Evolutionary conservation across 2,888 invertebrate genomes (phyloP).

Genomic region (Acleris laterana): DNA sequence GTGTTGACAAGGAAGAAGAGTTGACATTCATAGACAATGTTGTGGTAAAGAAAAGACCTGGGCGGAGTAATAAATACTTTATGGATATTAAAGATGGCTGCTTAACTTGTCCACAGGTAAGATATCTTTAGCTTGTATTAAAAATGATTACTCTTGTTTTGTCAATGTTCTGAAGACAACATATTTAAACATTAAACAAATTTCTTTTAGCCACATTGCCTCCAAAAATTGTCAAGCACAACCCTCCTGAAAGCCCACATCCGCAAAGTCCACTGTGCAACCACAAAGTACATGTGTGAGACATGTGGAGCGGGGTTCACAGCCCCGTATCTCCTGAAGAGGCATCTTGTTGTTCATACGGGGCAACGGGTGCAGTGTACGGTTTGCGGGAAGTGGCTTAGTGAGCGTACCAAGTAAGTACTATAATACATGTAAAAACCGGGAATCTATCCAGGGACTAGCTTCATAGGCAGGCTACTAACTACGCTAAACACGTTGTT

Average conservation of each 20-base stretch:
- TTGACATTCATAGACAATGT: constrained; percentile 44
- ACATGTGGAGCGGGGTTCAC: constrained; percentile 46
- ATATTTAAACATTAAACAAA: no score
- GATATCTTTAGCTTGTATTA: not conserved
- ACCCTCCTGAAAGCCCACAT: constrained; percentile 48
- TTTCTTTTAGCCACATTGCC: constrained; percentile 46
- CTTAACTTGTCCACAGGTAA: constrained; percentile 46
- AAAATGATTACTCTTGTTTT: no score
- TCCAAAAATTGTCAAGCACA: constrained; percentile 41
- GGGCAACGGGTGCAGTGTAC: constrained; percentile 42
- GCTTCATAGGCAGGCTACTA: no score
- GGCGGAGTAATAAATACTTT: constrained; percentile 45
- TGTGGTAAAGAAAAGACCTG: constrained; percentile 42
- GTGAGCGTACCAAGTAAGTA: constrained; percentile 50
- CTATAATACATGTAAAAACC: not conserved
- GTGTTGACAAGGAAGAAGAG: constrained; percentile 31
- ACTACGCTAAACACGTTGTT: no score
- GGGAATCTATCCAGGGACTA: no score
- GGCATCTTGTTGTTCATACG: constrained; percentile 46
- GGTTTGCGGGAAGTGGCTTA: constrained; percentile 47
- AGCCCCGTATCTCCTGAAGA: constrained; percentile 46
- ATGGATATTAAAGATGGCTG: constrained; percentile 43
- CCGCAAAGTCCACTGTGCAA: constrained; percentile 50
- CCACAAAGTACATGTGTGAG: constrained; percentile 45
- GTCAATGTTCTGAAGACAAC: no score